phyloP scores from a whole-genome alignment of 1,140 invertebrate genomes.

The Helicoverpa armigera region DNA sequence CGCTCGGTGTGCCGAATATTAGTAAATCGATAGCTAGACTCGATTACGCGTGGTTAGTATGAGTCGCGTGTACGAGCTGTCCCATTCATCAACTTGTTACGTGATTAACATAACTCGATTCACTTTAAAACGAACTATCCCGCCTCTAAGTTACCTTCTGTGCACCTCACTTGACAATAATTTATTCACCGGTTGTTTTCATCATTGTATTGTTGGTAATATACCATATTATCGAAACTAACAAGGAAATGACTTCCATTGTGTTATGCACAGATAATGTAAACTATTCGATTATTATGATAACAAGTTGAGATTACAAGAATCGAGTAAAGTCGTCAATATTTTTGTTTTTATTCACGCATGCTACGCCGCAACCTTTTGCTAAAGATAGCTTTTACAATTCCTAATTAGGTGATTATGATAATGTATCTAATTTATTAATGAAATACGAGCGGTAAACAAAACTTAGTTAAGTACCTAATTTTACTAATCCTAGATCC shows the following conservation, averaged over 20 bases:
- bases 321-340: constrained; percentile 46
- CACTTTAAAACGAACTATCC: constrained; percentile 3
- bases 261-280: constrained; percentile 70
- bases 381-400: neutral
- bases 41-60: constrained; percentile 18
- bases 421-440: too few species aligned
- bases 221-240: constrained; percentile 69
- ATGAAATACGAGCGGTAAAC: too few species aligned
- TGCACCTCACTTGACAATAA: constrained; percentile 9
- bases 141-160: neutral
- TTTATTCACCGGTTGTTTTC: constrained; percentile 54
- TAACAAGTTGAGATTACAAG: constrained; percentile 63
- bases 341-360: constrained; percentile 53
- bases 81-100: constrained; percentile 34
- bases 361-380: neutral
- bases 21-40: neutral
- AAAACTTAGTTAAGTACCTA: too few species aligned
- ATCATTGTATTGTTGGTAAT: constrained; percentile 62
- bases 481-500: too few species aligned
- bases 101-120: constrained; percentile 29
- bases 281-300: constrained; percentile 73
- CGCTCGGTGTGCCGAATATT: neutral
- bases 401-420: too few species aligned
- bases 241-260: constrained; percentile 67
- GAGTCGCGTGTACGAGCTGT: neutral